Evolutionary conservation across 2,113 vertebrate species (phyloP).

Genomic region (Anolis sagrei): DNA sequence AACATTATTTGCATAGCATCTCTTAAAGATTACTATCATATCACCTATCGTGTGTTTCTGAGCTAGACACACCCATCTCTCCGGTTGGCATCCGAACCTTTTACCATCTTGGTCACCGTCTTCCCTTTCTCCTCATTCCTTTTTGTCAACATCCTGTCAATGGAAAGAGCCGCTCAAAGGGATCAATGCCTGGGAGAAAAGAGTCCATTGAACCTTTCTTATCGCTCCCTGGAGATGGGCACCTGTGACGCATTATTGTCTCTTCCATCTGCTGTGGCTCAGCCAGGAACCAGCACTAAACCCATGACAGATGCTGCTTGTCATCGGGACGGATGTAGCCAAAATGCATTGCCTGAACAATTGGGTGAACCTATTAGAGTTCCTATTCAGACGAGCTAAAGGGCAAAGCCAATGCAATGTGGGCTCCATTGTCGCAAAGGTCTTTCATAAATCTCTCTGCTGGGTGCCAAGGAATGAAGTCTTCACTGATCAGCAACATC

Average conservation of each 20-base stretch:
- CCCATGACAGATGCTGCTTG: slow-evolving; percentile 16
- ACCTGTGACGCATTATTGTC: slow-evolving; percentile 10
- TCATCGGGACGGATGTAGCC: neutral
- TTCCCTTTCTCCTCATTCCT: no score
- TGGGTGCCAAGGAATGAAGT: neutral
- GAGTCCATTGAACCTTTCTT: neutral
- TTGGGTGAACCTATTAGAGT: neutral
- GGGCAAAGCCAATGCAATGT: neutral
- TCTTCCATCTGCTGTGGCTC: slow-evolving; percentile 5
- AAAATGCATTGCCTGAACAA: neutral
- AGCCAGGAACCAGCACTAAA: slow-evolving; percentile 12
- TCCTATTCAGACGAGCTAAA: neutral
- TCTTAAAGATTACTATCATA: no score
- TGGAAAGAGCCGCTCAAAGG: neutral
- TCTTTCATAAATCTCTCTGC: neutral
- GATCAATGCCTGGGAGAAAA: neutral
- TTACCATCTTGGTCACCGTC: no score
- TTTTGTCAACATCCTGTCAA: neutral
- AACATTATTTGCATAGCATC: no score
- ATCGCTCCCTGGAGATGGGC: neutral
- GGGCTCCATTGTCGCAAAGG: neutral
- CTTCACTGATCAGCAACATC: neutral
- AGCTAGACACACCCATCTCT: no score
- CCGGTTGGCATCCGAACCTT: no score
- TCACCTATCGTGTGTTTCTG: no score